Evolutionary conservation across 2,113 vertebrate genomes (phyloP).

Genomic region (Morone saxatilis): DNA sequence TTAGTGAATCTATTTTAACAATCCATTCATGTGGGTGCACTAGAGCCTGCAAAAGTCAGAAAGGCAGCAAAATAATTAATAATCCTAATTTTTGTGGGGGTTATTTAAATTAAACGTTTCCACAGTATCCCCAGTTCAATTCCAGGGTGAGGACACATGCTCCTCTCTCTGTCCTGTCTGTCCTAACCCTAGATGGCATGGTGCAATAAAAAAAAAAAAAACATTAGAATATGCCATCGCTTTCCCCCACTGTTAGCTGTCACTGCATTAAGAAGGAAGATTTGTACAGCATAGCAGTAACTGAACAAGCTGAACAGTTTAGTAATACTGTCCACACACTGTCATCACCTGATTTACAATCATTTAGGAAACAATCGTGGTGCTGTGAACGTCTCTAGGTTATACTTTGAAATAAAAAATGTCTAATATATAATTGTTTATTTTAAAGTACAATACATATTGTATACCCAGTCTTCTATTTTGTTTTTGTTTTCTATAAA

Average conservation of each 20-base stretch:
- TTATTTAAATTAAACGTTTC: not conserved
- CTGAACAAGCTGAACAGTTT: not conserved
- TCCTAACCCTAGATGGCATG: no score
- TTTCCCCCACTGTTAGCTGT: not conserved
- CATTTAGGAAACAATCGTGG: not conserved
- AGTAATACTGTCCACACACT: not conserved
- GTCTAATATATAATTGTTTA: not conserved
- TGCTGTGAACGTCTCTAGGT: not conserved
- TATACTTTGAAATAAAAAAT: not conserved
- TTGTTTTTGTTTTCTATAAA: not conserved
- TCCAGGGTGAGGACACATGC: not conserved
- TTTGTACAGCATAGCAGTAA: not conserved
- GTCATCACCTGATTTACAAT: not conserved
- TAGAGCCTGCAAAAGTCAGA: no score
- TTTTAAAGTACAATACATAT: not conserved
- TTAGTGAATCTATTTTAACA: not conserved
- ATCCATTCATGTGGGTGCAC: not conserved
- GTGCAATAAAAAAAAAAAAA: conserved; percentile 1
- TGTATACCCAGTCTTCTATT: not conserved
- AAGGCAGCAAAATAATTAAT: not conserved
- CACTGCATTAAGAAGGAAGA: not conserved
- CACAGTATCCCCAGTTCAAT: no score
- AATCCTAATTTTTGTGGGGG: not conserved
- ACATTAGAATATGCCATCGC: not conserved
- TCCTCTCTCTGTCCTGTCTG: not conserved